These are phyloP conservation scores for Caenorhabditis uteleia DNA, from an alignment of 2,888 invertebrate genomes.

Conservation along the genomic window DNA sequence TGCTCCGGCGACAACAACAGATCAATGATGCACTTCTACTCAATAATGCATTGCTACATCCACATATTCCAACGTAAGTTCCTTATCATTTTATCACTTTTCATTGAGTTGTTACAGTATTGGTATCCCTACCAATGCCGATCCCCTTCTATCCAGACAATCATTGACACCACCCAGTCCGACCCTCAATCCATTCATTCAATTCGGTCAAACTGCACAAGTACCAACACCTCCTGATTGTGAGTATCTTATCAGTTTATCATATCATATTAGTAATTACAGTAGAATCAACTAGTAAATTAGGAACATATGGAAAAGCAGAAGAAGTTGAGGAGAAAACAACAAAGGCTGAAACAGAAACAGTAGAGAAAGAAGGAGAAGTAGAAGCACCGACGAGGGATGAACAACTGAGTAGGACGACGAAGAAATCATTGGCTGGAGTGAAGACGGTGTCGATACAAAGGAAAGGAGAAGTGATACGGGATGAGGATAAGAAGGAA, in stretches of 20 bases:
- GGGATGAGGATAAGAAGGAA: background rate
- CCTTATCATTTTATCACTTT: background rate
- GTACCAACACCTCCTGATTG: too few relatives aligned
- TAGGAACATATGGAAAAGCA: too few relatives aligned
- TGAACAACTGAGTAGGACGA: background rate
- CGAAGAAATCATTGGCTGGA: constrained; percentile 20
- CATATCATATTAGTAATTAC: too few relatives aligned
- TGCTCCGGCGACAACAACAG: constrained; percentile 45
- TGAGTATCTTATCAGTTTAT: too few relatives aligned
- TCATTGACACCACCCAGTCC: constrained; percentile 4
- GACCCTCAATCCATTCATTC: constrained; percentile 19
- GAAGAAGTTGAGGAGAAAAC: too few relatives aligned
- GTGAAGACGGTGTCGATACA: constrained; percentile 33
- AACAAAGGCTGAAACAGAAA: too few relatives aligned
- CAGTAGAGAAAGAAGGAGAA: constrained; percentile 19
- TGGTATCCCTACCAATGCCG: constrained; percentile 8
- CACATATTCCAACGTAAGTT: constrained; percentile 23
- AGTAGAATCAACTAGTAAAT: too few relatives aligned
- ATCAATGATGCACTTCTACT: constrained; percentile 45
- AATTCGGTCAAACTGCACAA: too few relatives aligned
- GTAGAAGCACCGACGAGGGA: constrained; percentile 9
- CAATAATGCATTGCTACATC: constrained; percentile 42
- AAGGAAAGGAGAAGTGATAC: constrained; percentile 9
- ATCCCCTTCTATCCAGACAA: background rate
- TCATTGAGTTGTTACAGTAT: background rate